Evolutionary conservation across 2,113 vertebrate genomes (phyloP).

Genomic region (Passer domesticus): DNA sequence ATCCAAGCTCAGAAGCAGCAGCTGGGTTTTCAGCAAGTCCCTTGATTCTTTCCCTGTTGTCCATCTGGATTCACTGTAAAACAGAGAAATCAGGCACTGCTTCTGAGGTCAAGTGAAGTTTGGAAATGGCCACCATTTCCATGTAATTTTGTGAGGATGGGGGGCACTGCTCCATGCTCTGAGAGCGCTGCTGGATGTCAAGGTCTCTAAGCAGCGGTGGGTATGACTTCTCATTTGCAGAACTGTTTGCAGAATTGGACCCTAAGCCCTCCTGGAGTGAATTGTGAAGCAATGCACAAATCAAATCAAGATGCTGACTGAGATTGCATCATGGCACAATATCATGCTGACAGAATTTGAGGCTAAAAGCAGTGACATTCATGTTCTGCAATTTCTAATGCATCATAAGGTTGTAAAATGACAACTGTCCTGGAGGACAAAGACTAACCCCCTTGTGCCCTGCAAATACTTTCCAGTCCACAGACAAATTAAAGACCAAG

Average conservation of each 20-base stretch:
- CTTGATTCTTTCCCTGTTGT: slow-evolving; percentile 13
- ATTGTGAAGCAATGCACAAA: neutral
- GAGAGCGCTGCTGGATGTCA: neutral
- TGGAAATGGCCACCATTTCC: neutral
- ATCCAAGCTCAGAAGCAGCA: slow-evolving; percentile 3
- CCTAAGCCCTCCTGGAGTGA: neutral
- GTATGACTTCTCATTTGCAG: neutral
- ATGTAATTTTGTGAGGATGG: neutral
- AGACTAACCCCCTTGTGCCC: neutral
- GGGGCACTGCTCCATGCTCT: rapidly evolving
- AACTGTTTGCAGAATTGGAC: neutral
- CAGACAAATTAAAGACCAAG: neutral
- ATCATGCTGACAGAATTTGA: neutral
- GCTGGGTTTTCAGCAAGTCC: slow-evolving; percentile 17
- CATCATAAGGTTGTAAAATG: neutral
- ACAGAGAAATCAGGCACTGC: neutral
- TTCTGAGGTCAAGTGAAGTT: neutral
- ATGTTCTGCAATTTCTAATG: neutral
- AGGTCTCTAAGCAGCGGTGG: neutral
- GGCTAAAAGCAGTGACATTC: slow-evolving; percentile 21
- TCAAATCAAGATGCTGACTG: slow-evolving; percentile 3
- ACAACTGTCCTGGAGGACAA: slow-evolving; percentile 10
- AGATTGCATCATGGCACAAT: neutral
- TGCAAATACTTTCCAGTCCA: slow-evolving; percentile 6
- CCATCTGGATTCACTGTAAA: neutral